phyloP scores from a whole-genome alignment of 2,113 vertebrate genomes.

The Corythornis madagascariensis region DNA sequence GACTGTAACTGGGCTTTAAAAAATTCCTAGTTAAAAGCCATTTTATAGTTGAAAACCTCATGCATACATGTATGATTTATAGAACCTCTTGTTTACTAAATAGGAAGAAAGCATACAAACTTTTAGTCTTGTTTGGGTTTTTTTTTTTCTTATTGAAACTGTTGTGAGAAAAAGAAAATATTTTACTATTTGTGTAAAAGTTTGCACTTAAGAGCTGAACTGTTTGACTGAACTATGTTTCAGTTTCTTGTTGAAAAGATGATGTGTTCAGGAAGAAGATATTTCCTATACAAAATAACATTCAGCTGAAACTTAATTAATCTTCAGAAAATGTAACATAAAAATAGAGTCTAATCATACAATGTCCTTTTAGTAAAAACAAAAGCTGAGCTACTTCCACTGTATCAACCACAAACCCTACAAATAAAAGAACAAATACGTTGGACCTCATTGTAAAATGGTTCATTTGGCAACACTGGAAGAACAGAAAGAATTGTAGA shows the following conservation, averaged over 20 bases:
- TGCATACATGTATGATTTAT: neutral
- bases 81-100: neutral
- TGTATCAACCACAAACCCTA: neutral
- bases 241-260: neutral
- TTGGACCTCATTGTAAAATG: neutral
- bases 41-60: neutral
- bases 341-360: neutral
- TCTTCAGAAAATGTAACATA: neutral
- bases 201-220: neutral
- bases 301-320: neutral
- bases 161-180: neutral
- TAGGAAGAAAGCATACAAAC: neutral
- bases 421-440: neutral
- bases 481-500: neutral
- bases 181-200: neutral
- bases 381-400: neutral
- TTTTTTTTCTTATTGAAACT: neutral
- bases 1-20: neutral
- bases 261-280: neutral
- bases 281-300: neutral
- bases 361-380: neutral
- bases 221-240: neutral
- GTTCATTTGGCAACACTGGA: conserved; percentile 24
- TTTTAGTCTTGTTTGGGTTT: neutral
- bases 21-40: neutral